These are phyloP conservation scores for Peromyscus californicus DNA, from an alignment of 2,113 vertebrate genomes.

Conservation along the genomic window DNA sequence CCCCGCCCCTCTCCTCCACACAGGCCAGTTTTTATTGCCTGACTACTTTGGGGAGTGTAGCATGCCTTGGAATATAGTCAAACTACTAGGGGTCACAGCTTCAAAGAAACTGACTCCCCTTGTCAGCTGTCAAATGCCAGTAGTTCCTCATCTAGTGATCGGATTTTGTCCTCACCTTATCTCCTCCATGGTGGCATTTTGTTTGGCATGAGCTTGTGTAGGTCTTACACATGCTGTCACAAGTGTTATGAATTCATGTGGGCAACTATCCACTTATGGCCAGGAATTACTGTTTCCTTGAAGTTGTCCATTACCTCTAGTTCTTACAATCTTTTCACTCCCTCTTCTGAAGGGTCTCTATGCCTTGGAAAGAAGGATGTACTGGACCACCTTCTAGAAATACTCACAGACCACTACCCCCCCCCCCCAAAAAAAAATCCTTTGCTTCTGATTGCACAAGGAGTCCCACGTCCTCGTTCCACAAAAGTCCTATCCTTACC, in stretches of 20 bases:
- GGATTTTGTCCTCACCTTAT: background rate
- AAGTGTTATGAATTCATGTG: background rate
- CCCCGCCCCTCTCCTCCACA: background rate
- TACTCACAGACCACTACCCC: background rate
- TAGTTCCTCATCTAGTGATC: background rate
- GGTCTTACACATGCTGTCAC: background rate
- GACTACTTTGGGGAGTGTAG: background rate
- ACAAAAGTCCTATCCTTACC: background rate
- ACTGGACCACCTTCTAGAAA: background rate
- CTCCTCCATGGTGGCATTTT: background rate
- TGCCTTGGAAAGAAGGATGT: background rate
- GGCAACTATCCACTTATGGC: background rate
- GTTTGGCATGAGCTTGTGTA: background rate
- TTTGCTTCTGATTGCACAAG: background rate
- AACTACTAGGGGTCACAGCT: no score
- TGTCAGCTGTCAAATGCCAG: background rate
- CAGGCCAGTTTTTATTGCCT: background rate
- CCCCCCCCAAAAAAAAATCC: background rate
- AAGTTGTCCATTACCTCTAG: background rate
- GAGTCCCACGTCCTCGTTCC: background rate
- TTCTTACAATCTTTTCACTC: background rate
- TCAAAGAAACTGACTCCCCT: background rate
- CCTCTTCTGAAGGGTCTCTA: background rate
- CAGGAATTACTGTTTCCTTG: background rate
- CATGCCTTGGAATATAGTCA: background rate